Conservation (phyloP, 1,140 invertebrate species). For the Sarcophaga bullata region DNA sequence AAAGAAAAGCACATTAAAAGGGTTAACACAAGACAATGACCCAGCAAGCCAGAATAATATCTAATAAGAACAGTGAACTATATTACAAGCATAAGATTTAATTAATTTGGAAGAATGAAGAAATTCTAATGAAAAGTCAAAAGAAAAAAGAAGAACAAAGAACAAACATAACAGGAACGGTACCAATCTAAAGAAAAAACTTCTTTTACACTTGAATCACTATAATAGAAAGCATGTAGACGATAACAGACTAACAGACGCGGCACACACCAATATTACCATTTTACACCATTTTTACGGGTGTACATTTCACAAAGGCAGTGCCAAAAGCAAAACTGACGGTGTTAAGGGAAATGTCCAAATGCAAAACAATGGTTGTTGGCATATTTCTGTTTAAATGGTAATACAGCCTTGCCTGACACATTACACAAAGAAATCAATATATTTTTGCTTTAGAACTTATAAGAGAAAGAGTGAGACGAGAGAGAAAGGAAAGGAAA, state of each 20-base stretch:
- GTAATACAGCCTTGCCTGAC: not conserved
- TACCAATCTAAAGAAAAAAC: not conserved
- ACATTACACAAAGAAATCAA: too few relatives aligned
- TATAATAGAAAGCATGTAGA: too few relatives aligned
- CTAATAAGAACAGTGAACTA: slow-evolving; percentile 7
- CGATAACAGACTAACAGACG: too few relatives aligned
- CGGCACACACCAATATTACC: too few relatives aligned
- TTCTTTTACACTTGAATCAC: too few relatives aligned
- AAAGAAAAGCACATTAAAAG: slow-evolving; percentile 23
- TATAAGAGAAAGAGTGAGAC: too few relatives aligned
- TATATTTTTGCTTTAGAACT: too few relatives aligned
- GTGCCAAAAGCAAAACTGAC: not conserved
- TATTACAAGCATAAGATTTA: slow-evolving; percentile 25
- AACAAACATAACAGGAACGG: not conserved
- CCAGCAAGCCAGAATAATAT: not conserved
- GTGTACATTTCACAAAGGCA: slow-evolving; percentile 2
- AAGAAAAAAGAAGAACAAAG: not conserved
- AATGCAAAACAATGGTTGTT: not conserved
- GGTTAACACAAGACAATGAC: slow-evolving; percentile 2
- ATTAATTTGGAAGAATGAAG: slow-evolving; percentile 25
- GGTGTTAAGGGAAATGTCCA: not conserved
- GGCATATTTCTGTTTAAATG: slow-evolving; percentile 18
- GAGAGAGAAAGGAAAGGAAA: too few relatives aligned
- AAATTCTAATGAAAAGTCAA: not conserved
- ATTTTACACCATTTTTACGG: not conserved